Evolutionary conservation across 2,888 invertebrate species (phyloP), one percentile per base, ranked within the genome.

Genomic region (Drosophila flavopinicola): DNA sequence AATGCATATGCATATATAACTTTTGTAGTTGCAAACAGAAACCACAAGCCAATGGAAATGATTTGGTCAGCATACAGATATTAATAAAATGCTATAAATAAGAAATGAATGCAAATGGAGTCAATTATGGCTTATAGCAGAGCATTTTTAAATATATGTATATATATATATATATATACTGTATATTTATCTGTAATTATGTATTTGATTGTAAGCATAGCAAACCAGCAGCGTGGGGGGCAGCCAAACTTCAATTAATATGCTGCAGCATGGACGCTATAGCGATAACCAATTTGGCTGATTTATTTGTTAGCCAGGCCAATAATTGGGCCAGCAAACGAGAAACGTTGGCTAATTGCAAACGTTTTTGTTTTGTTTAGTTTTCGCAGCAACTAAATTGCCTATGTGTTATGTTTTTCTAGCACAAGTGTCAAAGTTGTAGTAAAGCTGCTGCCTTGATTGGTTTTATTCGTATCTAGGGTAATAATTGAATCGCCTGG

Each of bases 321-420:
- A 47, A 67, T 73, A 70, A 73, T 70, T 73, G 42, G 68, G 38
- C 42, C 51, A 67, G 38, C 47, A 72, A 66, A n/a, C n/a, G n/a
- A n/a, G 37, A 56, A 17, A 23, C 27, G 9, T 7, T n/a, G 10
- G 42, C 70, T 70, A 53, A 71, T 69, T 65, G 59, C 54, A 47
- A 65, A 59, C 44, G 27, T 57, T 42, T n/a, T n/a, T n/a, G n/a
- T n/a, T n/a, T n/a, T n/a, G n/a, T n/a, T n/a, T 57, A 58, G 49
- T 44, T 57, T 53, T 63, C 39, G 29, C 45, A 68, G 52, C 38
- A 48, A 33, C 42, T 30, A 44, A 30, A 24, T 27, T 45, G 27
- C 35, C 24, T 1, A 6, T 33, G 29, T 6, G 15, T 27, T 11
- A 6, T 23, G 7, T 38, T 10, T 38, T 6, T n/a, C 24, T 15